phyloP scores from a whole-genome alignment of 2,113 vertebrate genomes.

The Phrynosoma blainvillii region DNA sequence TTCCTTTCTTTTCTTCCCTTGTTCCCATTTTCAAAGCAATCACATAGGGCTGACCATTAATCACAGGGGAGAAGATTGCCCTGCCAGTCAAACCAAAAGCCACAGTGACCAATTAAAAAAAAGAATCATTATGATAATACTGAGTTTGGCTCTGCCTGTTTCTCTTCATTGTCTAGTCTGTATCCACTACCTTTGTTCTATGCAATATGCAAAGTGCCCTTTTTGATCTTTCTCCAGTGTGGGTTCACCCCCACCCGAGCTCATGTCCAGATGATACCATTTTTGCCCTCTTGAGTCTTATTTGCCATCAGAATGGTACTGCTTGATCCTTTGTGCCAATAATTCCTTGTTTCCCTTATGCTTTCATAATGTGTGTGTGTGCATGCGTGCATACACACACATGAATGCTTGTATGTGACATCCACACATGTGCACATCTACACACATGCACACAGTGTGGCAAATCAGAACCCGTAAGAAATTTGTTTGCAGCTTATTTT shows the following conservation, averaged over 20 bases:
- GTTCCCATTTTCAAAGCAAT: neutral
- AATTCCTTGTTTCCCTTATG: conserved; percentile 10
- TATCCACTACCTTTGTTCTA: conserved; percentile 25
- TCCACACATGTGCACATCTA: no score
- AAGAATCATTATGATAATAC: neutral
- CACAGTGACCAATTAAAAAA: neutral
- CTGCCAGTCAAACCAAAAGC: rapidly evolving
- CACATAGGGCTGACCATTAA: neutral
- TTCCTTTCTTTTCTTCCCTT: neutral
- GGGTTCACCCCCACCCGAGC: neutral
- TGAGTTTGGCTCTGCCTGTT: neutral
- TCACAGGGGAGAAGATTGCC: neutral
- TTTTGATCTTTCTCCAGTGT: conserved; percentile 23
- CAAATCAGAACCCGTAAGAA: conserved; percentile 8
- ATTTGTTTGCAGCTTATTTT: conserved; percentile 18
- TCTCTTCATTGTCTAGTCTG: neutral
- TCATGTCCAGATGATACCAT: neutral
- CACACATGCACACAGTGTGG: neutral
- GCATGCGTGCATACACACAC: neutral
- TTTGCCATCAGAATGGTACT: neutral
- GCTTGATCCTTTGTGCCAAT: neutral
- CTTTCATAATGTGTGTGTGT: neutral
- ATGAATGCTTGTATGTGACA: neutral
- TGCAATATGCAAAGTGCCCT: neutral
- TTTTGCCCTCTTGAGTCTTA: conserved; percentile 1